phyloP scores from a whole-genome alignment of 2,113 vertebrate species.

The Vombatus ursinus region DNA sequence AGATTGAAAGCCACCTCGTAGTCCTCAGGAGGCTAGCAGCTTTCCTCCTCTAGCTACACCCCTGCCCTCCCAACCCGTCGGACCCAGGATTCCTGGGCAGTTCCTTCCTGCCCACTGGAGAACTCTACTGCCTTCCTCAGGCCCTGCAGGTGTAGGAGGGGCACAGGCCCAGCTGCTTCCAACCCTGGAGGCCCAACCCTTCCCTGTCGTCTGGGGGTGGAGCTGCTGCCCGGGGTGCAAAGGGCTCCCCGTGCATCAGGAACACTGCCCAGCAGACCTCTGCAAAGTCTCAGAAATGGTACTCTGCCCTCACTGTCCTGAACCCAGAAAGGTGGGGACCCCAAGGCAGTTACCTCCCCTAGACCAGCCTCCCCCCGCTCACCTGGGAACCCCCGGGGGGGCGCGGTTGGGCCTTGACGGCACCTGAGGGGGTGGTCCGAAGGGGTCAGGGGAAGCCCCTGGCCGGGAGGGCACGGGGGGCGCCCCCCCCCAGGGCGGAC shows the following conservation, averaged over 20 bases:
- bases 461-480: conserved; percentile 97
- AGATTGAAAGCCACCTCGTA: neutral
- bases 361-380: conserved; percentile 78
- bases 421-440: conserved; percentile 94
- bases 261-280: neutral
- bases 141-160: neutral
- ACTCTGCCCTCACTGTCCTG: neutral
- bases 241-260: neutral
- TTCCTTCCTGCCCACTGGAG: neutral
- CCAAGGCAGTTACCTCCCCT: conserved; percentile 37
- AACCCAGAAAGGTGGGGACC: neutral
- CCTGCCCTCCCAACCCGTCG: neutral
- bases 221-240: neutral
- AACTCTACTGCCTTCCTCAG: neutral
- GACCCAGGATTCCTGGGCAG: neutral
- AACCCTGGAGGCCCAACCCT: conserved; percentile 42
- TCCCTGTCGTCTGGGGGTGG: neutral
- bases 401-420: conserved; percentile 98
- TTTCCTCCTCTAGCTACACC: conserved; percentile 52
- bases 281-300: neutral
- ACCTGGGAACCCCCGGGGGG: conserved; percentile 98
- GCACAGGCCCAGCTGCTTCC: conserved; percentile 61
- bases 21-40: neutral
- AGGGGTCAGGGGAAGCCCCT: conserved; percentile 96
- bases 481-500: conserved; percentile 88